These are phyloP conservation scores for Sandelia bainsii DNA, from an alignment of 2,797 vertebrate genomes.

Conservation along the genomic window DNA sequence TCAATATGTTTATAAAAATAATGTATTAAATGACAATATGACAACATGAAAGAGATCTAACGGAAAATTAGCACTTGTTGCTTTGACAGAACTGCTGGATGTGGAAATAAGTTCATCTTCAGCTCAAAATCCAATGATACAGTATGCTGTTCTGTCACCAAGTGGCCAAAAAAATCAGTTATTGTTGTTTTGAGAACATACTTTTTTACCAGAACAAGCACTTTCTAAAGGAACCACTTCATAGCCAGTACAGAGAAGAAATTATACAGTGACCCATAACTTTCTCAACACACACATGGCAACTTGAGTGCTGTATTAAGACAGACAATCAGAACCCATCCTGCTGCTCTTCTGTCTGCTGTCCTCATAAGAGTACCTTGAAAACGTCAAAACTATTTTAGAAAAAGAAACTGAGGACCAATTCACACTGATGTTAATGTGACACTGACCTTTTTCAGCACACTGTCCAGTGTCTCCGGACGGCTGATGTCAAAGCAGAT, in stretches of 20 bases:
- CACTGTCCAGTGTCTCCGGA: conserved; percentile 94
- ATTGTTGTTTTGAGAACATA: too few relatives aligned
- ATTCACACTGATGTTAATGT: conserved; percentile 34
- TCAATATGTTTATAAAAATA: too few relatives aligned
- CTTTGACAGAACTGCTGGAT: too few relatives aligned
- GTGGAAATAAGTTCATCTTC: too few relatives aligned
- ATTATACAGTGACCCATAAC: background rate
- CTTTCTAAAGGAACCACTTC: background rate
- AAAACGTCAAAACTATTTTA: background rate
- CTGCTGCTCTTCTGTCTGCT: background rate
- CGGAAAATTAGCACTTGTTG: too few relatives aligned
- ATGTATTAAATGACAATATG: too few relatives aligned
- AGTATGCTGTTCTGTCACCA: too few relatives aligned
- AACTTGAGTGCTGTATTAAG: background rate
- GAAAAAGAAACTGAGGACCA: conserved; percentile 19
- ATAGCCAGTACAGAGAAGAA: background rate
- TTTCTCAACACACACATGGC: background rate
- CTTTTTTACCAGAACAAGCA: background rate
- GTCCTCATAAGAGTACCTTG: background rate
- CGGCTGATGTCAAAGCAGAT: conserved; percentile 98
- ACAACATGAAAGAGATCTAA: too few relatives aligned
- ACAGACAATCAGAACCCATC: background rate
- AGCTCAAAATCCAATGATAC: too few relatives aligned
- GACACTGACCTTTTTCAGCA: conserved; percentile 93
- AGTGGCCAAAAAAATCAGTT: too few relatives aligned